These are phyloP conservation scores for Melanotus villosus DNA, from an alignment of 2,888 invertebrate genomes.

Conservation along the genomic window DNA sequence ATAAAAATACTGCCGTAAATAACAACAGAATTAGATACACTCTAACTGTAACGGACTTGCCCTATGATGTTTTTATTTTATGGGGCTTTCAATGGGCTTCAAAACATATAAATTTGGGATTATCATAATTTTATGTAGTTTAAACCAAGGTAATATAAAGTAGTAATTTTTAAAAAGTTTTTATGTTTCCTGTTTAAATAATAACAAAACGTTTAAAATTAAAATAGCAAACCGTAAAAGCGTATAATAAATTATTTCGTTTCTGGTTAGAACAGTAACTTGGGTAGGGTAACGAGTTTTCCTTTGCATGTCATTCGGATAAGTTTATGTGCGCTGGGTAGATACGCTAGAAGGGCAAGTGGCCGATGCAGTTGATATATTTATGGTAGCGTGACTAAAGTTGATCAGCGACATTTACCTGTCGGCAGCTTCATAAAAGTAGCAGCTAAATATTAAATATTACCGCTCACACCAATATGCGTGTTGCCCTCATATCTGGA, in stretches of 20 bases:
- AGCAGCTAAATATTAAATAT: constrained; percentile 58
- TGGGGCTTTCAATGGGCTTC: too few species aligned
- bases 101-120: too few species aligned
- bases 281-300: constrained; percentile 27
- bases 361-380: constrained; percentile 58
- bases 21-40: background rate
- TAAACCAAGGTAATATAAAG: too few species aligned
- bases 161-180: too few species aligned
- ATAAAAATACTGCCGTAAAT: background rate
- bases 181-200: too few species aligned
- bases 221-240: too few species aligned
- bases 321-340: constrained; percentile 38
- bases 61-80: too few species aligned
- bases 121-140: too few species aligned
- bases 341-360: constrained; percentile 61
- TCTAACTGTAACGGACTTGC: background rate
- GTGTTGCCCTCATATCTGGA: constrained; percentile 38
- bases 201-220: too few species aligned
- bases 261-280: constrained; percentile 6
- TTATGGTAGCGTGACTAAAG: constrained; percentile 59
- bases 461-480: constrained; percentile 47
- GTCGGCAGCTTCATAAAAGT: constrained; percentile 62
- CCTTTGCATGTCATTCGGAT: constrained; percentile 36
- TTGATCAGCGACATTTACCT: constrained; percentile 61
- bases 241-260: background rate